Percentiles rank a stretch among this genome's conserved stretches.
Evolutionary conservation across 2,888 invertebrate species (phyloP).

Genomic region (Dusona sp.): DNA sequence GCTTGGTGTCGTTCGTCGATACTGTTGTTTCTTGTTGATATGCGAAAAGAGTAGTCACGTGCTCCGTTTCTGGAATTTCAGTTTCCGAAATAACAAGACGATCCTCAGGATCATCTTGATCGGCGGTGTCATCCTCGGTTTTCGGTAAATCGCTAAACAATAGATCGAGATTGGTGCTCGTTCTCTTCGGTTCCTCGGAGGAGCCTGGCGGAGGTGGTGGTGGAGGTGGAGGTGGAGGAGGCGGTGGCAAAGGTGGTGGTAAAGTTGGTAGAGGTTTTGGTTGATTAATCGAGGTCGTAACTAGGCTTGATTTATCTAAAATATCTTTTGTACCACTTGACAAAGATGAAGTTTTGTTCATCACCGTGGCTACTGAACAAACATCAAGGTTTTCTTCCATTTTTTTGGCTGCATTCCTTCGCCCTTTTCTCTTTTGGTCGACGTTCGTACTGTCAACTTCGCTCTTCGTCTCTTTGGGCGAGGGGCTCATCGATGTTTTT

Average conservation of each 20-base stretch:
- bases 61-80: conserved; percentile 87
- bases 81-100: conserved; percentile 87
- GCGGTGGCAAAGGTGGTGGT: conserved; percentile 63
- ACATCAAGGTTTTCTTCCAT: conserved; percentile 65
- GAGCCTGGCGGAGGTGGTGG: conserved; percentile 51
- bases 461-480: conserved; percentile 71
- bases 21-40: conserved; percentile 86
- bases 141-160: conserved; percentile 84
- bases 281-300: conserved; percentile 81
- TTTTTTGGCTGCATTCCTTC: conserved; percentile 73
- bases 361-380: conserved; percentile 54
- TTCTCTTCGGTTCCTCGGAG: conserved; percentile 70
- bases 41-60: conserved; percentile 86
- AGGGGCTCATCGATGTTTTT: conserved; percentile 71
- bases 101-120: conserved; percentile 86
- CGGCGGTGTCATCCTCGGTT: conserved; percentile 78
- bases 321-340: conserved; percentile 82
- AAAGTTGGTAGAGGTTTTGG: conserved; percentile 72
- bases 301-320: conserved; percentile 86
- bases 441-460: conserved; percentile 52
- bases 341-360: conserved; percentile 70
- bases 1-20: conserved; percentile 79
- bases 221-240: conserved; percentile 54
- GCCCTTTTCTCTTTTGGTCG: conserved; percentile 69
- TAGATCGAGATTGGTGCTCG: conserved; percentile 79